Conservation (phyloP, 1,140 invertebrate genomes). For the Drosophila chauvacae region DNA sequence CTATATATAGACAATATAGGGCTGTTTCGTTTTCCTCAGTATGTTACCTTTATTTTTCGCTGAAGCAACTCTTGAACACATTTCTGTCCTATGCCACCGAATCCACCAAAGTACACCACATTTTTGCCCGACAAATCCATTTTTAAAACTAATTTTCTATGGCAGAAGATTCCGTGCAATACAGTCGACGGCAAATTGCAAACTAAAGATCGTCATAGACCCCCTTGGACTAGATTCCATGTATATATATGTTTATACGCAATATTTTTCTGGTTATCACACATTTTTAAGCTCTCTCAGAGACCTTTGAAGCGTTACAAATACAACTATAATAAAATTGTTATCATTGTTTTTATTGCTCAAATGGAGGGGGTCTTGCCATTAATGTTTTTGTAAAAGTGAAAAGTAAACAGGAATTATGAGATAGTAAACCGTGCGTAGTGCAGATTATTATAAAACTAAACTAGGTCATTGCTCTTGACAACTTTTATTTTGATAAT, state of each 20-base stretch:
- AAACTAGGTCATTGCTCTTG: neutral
- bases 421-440: neutral
- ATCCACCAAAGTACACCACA: slow-evolving; percentile 79
- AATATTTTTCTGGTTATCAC: neutral
- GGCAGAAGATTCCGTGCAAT: neutral
- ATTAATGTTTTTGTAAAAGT: neutral
- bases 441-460: neutral
- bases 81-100: slow-evolving; percentile 76
- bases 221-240: slow-evolving; percentile 3
- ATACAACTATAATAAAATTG: neutral
- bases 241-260: neutral
- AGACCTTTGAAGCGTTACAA: neutral
- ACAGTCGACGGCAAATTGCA: neutral
- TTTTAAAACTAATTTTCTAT: neutral
- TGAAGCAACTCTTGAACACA: slow-evolving; percentile 52
- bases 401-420: neutral
- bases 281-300: neutral
- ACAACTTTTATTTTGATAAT: neutral
- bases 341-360: neutral
- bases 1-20: too few relatives aligned
- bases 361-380: neutral
- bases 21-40: neutral
- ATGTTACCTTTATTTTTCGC: slow-evolving; percentile 45
- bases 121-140: slow-evolving; percentile 76
- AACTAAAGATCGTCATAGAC: slow-evolving; percentile 13